A percentile compares a stretch with the other conserved stretches of the same genome.
phyloP scores from a whole-genome alignment of 2,113 vertebrate genomes.

The Manacus vitellinus region DNA sequence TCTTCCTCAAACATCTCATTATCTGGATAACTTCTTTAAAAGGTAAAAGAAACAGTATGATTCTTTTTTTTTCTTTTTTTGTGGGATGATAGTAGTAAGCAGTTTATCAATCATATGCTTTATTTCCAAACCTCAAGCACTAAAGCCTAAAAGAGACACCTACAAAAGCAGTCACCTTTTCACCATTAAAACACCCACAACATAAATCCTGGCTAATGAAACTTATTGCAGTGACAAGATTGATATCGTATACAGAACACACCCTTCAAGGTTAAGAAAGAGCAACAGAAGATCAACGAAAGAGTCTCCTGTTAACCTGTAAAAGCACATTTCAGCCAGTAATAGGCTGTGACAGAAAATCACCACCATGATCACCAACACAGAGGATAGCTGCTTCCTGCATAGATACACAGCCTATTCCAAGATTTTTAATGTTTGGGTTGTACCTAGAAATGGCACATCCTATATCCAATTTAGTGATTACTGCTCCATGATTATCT shows the following conservation, averaged over 20 bases:
- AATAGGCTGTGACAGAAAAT: not conserved
- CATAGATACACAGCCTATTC: not conserved
- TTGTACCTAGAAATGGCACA: not conserved
- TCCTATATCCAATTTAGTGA: not conserved
- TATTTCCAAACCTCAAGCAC: not conserved
- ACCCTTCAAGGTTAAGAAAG: not conserved
- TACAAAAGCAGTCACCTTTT: not conserved
- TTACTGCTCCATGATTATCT: not conserved
- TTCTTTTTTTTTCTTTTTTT: not conserved
- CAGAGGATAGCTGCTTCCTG: not conserved
- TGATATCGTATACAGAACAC: not conserved
- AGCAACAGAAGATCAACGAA: not conserved
- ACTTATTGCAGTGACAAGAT: not conserved
- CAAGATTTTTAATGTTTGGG: not conserved
- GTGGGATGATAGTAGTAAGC: not conserved
- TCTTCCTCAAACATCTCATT: not conserved
- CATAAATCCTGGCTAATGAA: not conserved
- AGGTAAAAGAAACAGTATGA: not conserved
- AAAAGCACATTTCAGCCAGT: not conserved
- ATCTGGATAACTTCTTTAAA: not conserved
- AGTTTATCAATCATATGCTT: not conserved
- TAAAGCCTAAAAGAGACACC: not conserved
- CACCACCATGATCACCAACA: not conserved
- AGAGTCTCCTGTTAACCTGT: not conserved
- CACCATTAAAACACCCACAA: not conserved